Evolutionary conservation across 2,113 vertebrate species (phyloP).

Genomic region (Cricetomys ansorgei): DNA sequence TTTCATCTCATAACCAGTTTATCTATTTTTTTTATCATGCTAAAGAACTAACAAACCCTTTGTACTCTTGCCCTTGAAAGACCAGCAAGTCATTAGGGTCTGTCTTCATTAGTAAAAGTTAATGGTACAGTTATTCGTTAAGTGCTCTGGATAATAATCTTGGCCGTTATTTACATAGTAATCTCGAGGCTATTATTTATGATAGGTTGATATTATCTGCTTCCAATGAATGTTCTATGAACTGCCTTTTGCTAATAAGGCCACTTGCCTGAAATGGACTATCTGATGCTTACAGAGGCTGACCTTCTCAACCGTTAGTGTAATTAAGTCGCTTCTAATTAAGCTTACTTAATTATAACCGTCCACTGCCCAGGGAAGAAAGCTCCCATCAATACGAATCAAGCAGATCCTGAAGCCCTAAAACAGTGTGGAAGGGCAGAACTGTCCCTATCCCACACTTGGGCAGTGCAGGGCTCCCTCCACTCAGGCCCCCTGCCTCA

Average conservation of each 20-base stretch:
- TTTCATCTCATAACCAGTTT: constrained; percentile 62
- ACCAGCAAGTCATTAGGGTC: constrained; percentile 36
- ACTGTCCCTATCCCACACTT: not conserved
- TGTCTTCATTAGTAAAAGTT: constrained; percentile 69
- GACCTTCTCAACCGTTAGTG: constrained; percentile 69
- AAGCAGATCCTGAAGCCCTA: constrained; percentile 21
- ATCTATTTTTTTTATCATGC: constrained; percentile 69
- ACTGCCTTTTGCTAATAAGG: constrained; percentile 71
- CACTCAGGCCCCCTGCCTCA: not conserved
- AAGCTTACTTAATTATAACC: constrained; percentile 73
- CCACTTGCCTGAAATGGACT: constrained; percentile 55
- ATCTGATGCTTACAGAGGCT: constrained; percentile 65
- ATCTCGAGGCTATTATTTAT: constrained; percentile 71
- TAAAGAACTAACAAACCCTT: constrained; percentile 64
- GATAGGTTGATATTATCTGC: constrained; percentile 75
- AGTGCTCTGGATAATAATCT: constrained; percentile 74
- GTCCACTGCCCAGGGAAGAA: constrained; percentile 59
- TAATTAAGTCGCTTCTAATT: constrained; percentile 79
- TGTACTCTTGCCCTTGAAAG: constrained; percentile 70
- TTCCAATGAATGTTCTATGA: constrained; percentile 65
- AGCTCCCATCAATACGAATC: constrained; percentile 62
- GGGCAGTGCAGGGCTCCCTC: not conserved
- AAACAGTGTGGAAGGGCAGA: not conserved
- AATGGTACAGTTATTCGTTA: constrained; percentile 74
- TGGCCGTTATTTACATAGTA: constrained; percentile 65